phyloP scores from a whole-genome alignment of 1,140 invertebrate species.

The Tetramorium simillimum region DNA sequence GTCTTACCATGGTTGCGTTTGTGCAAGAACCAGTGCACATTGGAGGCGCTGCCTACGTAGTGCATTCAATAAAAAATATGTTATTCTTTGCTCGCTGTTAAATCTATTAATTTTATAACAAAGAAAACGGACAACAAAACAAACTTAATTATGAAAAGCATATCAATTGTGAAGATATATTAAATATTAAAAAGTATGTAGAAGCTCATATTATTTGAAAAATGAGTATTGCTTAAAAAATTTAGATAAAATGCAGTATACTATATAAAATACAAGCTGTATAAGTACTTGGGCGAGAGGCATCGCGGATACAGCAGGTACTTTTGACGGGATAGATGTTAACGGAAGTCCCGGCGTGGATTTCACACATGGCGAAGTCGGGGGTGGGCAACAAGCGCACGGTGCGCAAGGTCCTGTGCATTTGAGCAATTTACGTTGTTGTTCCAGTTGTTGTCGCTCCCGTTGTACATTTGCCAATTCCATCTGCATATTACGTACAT shows the following conservation, averaged over 20 bases:
- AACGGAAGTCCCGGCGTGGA: slow-evolving; percentile 23
- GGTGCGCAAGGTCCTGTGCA: slow-evolving; percentile 78
- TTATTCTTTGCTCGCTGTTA: background rate
- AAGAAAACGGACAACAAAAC: background rate
- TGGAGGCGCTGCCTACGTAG: slow-evolving; percentile 49
- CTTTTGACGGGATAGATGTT: background rate
- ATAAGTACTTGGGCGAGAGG: slow-evolving; percentile 56
- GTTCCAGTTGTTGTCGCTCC: slow-evolving; percentile 86
- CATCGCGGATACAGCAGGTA: slow-evolving; percentile 5
- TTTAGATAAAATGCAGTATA: background rate
- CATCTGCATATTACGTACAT: slow-evolving; percentile 87
- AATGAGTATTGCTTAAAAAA: background rate
- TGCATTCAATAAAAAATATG: slow-evolving; percentile 51
- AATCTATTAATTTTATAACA: background rate
- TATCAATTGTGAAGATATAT: background rate
- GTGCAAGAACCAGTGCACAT: slow-evolving; percentile 74
- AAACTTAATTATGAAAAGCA: background rate
- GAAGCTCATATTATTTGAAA: background rate
- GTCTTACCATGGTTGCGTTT: slow-evolving; percentile 72
- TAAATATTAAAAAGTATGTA: background rate
- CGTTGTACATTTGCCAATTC: slow-evolving; percentile 87
- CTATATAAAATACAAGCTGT: slow-evolving; percentile 10
- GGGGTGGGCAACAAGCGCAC: slow-evolving; percentile 72
- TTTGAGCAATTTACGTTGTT: slow-evolving; percentile 84
- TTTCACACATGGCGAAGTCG: slow-evolving; percentile 45